phyloP scores from a whole-genome alignment of 2,797 vertebrate species.

The Brotula barbata region DNA sequence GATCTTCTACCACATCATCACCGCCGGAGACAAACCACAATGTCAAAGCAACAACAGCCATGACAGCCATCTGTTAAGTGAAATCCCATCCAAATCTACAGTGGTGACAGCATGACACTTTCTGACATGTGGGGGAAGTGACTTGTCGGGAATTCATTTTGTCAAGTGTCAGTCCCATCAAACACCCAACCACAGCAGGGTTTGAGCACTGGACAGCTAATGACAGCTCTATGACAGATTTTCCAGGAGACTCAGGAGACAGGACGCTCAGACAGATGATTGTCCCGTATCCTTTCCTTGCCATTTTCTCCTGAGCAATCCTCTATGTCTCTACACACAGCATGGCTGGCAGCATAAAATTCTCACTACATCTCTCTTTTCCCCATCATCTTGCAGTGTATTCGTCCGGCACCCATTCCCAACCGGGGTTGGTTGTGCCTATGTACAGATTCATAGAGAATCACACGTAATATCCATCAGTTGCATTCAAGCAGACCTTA shows the following conservation, averaged over 20 bases:
- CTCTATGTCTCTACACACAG: no score
- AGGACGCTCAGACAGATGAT: constrained; percentile 16
- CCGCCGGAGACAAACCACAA: constrained; percentile 11
- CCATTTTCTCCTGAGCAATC: neutral
- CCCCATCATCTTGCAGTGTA: no score
- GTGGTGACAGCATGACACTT: constrained; percentile 45
- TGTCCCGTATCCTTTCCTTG: neutral
- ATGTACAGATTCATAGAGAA: no score
- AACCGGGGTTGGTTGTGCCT: no score
- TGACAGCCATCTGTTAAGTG: constrained; percentile 18
- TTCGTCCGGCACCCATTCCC: no score
- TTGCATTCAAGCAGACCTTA: no score
- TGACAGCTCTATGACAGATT: constrained; percentile 36
- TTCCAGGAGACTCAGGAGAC: constrained; percentile 23
- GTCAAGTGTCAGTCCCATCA: constrained; percentile 61
- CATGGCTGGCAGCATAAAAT: no score
- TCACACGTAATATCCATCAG: no score
- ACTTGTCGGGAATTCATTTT: constrained; percentile 47
- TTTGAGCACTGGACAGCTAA: no score
- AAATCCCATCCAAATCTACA: constrained; percentile 5
- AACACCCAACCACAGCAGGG: constrained; percentile 27
- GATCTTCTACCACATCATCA: constrained; percentile 5
- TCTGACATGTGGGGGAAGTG: constrained; percentile 43
- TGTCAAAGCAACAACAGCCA: no score
- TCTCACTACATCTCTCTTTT: no score